Conservation (phyloP, 1,140 invertebrate species). For the Drosophila subobscura region DNA sequence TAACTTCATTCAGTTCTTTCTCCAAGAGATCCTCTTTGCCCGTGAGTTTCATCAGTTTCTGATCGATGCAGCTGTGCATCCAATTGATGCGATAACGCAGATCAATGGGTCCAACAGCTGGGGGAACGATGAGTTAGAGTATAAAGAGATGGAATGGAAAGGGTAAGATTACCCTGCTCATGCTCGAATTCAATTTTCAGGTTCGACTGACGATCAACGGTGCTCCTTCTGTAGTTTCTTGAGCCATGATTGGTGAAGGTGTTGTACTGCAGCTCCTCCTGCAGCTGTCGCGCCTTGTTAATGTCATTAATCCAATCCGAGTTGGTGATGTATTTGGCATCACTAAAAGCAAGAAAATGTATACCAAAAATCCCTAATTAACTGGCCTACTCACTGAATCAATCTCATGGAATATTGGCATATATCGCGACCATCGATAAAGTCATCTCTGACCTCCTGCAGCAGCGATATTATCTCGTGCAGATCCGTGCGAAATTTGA, state of each 20-base stretch:
- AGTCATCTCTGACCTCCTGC: conserved; percentile 22
- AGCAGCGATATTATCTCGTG: conserved; percentile 32
- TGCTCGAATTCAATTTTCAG: background rate
- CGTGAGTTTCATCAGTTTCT: conserved; percentile 4
- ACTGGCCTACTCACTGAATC: conserved; percentile 26
- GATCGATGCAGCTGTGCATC: conserved; percentile 38
- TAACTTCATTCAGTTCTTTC: conserved; percentile 6
- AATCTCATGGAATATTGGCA: conserved; percentile 3
- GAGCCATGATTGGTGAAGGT: too few relatives aligned
- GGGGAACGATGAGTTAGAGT: background rate
- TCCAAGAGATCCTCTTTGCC: conserved; percentile 19
- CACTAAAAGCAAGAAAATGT: background rate
- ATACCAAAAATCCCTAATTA: background rate
- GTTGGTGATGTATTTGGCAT: conserved; percentile 19
- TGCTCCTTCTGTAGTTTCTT: background rate
- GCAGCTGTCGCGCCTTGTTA: background rate
- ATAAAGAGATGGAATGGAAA: background rate
- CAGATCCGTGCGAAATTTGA: conserved; percentile 50
- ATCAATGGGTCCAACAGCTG: conserved; percentile 47
- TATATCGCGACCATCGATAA: background rate
- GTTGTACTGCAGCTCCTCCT: background rate
- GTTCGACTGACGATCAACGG: background rate
- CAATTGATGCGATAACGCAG: conserved; percentile 53
- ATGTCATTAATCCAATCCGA: conserved; percentile 31
- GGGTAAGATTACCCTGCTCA: background rate